These are phyloP conservation scores for Anableps anableps DNA, from an alignment of 2,797 vertebrate genomes.

Conservation along the genomic window DNA sequence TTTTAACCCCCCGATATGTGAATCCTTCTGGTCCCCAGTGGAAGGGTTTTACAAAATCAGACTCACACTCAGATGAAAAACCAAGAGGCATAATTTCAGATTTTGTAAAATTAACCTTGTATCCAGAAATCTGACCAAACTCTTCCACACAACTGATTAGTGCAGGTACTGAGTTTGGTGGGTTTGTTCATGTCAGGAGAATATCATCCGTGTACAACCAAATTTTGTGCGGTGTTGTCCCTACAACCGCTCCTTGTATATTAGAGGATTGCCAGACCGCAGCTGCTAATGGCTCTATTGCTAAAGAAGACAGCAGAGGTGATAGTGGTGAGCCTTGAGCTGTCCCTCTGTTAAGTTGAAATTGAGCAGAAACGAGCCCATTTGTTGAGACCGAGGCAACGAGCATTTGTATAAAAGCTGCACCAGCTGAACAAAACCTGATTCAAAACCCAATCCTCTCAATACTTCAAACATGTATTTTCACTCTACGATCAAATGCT, in stretches of 20 bases:
- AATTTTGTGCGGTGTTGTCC: background rate
- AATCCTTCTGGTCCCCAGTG: too few species aligned
- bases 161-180: background rate
- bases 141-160: background rate
- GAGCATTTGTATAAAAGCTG: too few species aligned
- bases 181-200: background rate
- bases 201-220: background rate
- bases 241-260: background rate
- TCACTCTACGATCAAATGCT: too few species aligned
- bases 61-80: background rate
- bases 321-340: background rate
- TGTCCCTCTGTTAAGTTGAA: too few species aligned
- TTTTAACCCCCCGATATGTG: too few species aligned
- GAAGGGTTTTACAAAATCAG: too few species aligned
- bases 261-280: background rate
- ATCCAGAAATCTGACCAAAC: conserved; percentile 1
- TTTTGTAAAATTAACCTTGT: background rate
- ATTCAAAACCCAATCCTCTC: too few species aligned
- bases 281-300: background rate
- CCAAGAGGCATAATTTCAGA: conserved; percentile 4
- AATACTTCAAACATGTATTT: too few species aligned
- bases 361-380: too few species aligned
- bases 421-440: too few species aligned
- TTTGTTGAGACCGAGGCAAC: too few species aligned
- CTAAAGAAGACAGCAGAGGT: background rate